These are phyloP conservation scores for Masticophis lateralis DNA, from an alignment of 2,797 vertebrate genomes.

Conservation along the genomic window DNA sequence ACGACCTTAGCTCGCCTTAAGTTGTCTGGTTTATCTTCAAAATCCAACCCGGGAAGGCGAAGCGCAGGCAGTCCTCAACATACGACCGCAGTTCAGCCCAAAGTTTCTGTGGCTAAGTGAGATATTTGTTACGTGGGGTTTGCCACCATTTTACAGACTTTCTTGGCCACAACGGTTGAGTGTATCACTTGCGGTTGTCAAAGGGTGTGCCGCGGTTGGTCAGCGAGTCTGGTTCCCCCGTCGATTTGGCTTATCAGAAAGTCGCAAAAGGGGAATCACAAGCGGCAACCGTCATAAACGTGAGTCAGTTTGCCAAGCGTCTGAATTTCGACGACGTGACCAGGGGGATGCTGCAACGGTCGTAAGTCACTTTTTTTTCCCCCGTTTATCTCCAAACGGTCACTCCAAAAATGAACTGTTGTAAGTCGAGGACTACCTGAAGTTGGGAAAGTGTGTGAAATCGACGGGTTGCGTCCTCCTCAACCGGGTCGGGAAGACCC, in stretches of 20 bases:
- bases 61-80: background rate
- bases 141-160: no score
- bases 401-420: background rate
- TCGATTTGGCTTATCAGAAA: background rate
- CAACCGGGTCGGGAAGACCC: background rate
- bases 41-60: background rate
- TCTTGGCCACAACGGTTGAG: background rate
- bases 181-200: background rate
- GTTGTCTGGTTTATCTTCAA: background rate
- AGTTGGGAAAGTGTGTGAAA: background rate
- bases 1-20: background rate
- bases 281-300: accelerated
- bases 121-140: no score
- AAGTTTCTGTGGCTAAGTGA: no score
- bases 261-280: background rate
- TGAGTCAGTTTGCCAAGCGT: no score
- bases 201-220: no score
- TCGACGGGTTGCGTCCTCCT: no score
- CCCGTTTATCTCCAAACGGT: background rate
- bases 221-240: background rate
- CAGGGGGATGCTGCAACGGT: no score
- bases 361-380: background rate
- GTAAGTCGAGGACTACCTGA: background rate
- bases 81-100: background rate
- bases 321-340: background rate